These are phyloP conservation scores for Pemphigus obesinymphae DNA, from an alignment of 1,140 invertebrate genomes.

Conservation along the genomic window DNA sequence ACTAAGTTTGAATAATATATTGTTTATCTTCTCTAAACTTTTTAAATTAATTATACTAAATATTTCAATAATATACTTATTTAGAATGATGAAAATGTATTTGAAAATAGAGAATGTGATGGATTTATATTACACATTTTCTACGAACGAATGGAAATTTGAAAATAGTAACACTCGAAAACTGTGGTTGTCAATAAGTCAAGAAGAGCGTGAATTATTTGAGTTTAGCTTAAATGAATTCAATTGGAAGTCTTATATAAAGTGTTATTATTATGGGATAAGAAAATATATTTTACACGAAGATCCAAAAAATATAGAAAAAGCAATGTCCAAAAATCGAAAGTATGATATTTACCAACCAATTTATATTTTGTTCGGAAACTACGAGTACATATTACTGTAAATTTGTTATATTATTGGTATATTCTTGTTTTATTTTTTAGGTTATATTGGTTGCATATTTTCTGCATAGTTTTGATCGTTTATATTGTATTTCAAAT, in stretches of 20 bases:
- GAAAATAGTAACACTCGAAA: neutral
- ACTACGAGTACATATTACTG: too few species aligned
- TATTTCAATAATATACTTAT: neutral
- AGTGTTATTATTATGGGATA: neutral
- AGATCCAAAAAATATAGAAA: neutral
- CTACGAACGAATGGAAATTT: neutral
- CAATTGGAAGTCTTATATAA: neutral
- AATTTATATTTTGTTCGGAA: too few species aligned
- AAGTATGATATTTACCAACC: too few species aligned
- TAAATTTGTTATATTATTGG: too few species aligned
- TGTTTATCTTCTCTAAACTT: too few species aligned
- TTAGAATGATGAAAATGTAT: slow-evolving; percentile 4
- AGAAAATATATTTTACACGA: neutral
- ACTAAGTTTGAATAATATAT: too few species aligned
- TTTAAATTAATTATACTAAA: neutral
- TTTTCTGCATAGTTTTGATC: too few species aligned
- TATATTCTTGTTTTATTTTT: too few species aligned
- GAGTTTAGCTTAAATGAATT: neutral
- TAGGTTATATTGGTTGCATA: too few species aligned
- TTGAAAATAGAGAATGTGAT: neutral
- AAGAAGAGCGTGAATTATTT: neutral
- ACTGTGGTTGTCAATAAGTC: neutral
- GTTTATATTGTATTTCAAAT: too few species aligned
- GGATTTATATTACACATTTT: neutral
- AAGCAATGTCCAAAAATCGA: neutral